Evolutionary conservation across 2,888 invertebrate species (phyloP).

Genomic region (Polyploca ridens): DNA sequence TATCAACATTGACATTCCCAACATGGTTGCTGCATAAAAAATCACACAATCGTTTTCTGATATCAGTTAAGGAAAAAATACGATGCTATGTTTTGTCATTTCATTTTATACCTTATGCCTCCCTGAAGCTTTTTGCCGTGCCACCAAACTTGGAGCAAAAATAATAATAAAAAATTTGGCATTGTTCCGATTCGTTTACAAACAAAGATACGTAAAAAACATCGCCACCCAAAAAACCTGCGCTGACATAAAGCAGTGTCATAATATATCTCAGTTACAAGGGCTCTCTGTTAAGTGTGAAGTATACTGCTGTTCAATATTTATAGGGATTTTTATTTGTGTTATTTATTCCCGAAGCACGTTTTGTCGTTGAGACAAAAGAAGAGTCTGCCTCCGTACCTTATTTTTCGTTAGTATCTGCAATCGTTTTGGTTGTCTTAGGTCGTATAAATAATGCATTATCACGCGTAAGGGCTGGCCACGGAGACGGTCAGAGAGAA

Average conservation of each 20-base stretch:
- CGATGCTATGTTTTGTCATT: conserved; percentile 42
- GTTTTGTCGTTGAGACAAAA: conserved; percentile 75
- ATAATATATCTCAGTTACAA: conserved; percentile 79
- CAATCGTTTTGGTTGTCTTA: conserved; percentile 80
- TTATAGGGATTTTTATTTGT: conserved; percentile 81
- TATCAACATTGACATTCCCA: conserved; percentile 14
- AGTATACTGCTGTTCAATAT: conserved; percentile 81
- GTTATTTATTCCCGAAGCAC: conserved; percentile 79
- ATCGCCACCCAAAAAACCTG: conserved; percentile 57
- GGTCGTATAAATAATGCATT: conserved; percentile 83
- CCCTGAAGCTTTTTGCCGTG: conserved; percentile 40
- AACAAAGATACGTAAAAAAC: conserved; percentile 75
- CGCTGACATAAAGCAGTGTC: conserved; percentile 67
- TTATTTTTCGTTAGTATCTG: conserved; percentile 80
- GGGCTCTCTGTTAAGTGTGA: conserved; percentile 74
- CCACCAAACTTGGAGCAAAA: conserved; percentile 39
- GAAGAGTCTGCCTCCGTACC: conserved; percentile 60
- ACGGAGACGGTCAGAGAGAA: conserved; percentile 57
- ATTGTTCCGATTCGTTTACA: conserved; percentile 75
- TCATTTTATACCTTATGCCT: conserved; percentile 38
- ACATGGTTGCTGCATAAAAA: conserved; percentile 27
- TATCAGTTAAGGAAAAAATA: conserved; percentile 31
- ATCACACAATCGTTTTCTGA: conserved; percentile 31
- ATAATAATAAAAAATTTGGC: conserved; percentile 53
- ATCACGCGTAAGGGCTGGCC: conserved; percentile 74